phyloP scores from a whole-genome alignment of 2,797 vertebrate genomes.

The Momotus momota region DNA sequence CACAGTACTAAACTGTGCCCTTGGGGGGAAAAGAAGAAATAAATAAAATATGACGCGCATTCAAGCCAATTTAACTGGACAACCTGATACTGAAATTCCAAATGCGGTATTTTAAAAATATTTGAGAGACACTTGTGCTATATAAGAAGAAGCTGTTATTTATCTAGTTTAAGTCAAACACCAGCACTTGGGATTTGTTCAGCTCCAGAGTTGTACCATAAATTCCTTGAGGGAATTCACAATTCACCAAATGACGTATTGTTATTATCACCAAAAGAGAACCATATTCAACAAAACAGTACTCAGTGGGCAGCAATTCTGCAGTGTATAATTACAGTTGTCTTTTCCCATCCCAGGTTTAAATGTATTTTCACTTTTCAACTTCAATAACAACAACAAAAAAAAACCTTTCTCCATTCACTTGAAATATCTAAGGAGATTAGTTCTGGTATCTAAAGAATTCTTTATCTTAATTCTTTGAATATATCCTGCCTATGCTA shows the following conservation, averaged over 20 bases:
- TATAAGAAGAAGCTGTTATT: constrained; percentile 68
- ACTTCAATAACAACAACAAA: not conserved
- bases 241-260: constrained; percentile 82
- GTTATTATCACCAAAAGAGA: constrained; percentile 77
- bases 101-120: constrained; percentile 36
- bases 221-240: constrained; percentile 71
- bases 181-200: constrained; percentile 73
- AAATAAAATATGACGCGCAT: constrained; percentile 13
- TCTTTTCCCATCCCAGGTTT: constrained; percentile 13
- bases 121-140: constrained; percentile 61
- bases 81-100: constrained; percentile 27
- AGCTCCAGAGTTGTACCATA: constrained; percentile 59
- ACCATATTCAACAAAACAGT: constrained; percentile 59
- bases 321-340: constrained; percentile 78
- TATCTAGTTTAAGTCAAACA: constrained; percentile 68
- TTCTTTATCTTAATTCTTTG: not conserved
- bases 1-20: not conserved
- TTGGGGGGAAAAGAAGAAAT: not conserved
- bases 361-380: constrained; percentile 52
- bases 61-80: constrained; percentile 38
- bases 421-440: not conserved
- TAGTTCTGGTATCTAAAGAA: constrained; percentile 29
- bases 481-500: not conserved
- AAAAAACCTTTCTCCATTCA: not conserved
- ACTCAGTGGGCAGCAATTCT: constrained; percentile 76